Evolutionary conservation across 2,888 invertebrate species (phyloP).

Genomic region (Allophyes oxyacanthae): DNA sequence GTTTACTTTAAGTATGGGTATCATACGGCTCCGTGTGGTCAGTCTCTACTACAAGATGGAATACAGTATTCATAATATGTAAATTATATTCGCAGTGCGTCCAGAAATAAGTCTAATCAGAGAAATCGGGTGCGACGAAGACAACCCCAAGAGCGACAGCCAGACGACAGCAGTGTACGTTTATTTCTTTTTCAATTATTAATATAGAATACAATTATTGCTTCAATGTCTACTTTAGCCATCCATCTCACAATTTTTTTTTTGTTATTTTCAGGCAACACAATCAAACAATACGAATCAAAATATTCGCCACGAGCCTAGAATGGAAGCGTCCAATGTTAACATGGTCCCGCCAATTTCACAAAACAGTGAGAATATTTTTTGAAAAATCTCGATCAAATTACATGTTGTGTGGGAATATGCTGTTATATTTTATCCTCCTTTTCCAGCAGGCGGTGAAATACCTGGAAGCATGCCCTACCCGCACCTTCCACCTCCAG

Average conservation of each 20-base stretch:
- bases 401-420: not conserved
- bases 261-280: slow-evolving; percentile 58
- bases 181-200: too few species aligned
- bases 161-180: slow-evolving; percentile 78
- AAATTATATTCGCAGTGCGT: slow-evolving; percentile 66
- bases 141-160: slow-evolving; percentile 75
- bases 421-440: slow-evolving; percentile 3
- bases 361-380: slow-evolving; percentile 71
- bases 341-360: slow-evolving; percentile 80
- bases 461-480: slow-evolving; percentile 73
- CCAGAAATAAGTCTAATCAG: slow-evolving; percentile 83
- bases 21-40: too few species aligned
- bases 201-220: too few species aligned
- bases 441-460: slow-evolving; percentile 70
- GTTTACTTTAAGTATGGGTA: too few species aligned
- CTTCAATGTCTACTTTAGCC: too few species aligned
- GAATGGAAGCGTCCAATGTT: slow-evolving; percentile 74
- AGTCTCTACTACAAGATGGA: not conserved
- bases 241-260: not conserved
- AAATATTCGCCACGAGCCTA: slow-evolving; percentile 74
- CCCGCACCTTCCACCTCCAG: slow-evolving; percentile 76
- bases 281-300: slow-evolving; percentile 73
- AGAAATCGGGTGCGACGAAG: slow-evolving; percentile 78
- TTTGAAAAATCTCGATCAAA: not conserved
- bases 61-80: not conserved